Conservation (phyloP, 2,888 invertebrate species). For the Drosophila meridiana region DNA sequence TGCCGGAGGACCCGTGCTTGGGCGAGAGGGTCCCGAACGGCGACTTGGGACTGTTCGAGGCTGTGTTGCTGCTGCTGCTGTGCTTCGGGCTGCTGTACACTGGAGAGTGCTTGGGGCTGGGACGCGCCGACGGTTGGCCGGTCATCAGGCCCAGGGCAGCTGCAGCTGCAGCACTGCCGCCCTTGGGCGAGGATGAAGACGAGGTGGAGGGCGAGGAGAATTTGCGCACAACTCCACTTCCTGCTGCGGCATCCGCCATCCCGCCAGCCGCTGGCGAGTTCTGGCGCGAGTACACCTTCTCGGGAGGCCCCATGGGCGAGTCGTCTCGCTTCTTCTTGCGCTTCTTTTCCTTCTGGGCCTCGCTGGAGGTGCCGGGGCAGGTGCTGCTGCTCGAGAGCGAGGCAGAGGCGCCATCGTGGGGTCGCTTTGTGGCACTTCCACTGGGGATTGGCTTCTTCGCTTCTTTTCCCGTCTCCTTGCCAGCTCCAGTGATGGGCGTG, state of each 20-base stretch:
- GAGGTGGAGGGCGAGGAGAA: conserved; percentile 87
- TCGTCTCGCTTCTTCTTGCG: conserved; percentile 92
- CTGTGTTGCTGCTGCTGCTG: conserved; percentile 89
- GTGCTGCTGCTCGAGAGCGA: conserved; percentile 36
- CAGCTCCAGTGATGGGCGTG: conserved; percentile 88
- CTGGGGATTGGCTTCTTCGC: conserved; percentile 49
- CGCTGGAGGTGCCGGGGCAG: conserved; percentile 40
- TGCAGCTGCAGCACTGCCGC: conserved; percentile 59
- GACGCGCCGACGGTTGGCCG: conserved; percentile 82
- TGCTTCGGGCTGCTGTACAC: conserved; percentile 86
- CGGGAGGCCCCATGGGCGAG: conserved; percentile 88
- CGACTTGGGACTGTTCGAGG: conserved; percentile 91
- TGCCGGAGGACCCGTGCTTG: conserved; percentile 91
- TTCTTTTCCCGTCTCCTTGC: conserved; percentile 58
- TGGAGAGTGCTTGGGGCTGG: conserved; percentile 89
- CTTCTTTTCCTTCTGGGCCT: conserved; percentile 87
- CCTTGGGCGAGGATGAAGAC: conserved; percentile 84
- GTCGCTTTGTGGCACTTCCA: conserved; percentile 54
- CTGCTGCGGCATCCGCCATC: conserved; percentile 86
- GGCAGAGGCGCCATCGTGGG: conserved; percentile 56
- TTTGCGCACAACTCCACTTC: conserved; percentile 86
- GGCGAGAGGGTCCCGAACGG: conserved; percentile 91
- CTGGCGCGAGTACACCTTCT: conserved; percentile 90
- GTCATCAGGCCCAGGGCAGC: conserved; percentile 51
- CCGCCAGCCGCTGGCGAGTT: conserved; percentile 82